Evolutionary conservation across 2,888 invertebrate species (phyloP).

Genomic region (Agonum fuliginosum): DNA sequence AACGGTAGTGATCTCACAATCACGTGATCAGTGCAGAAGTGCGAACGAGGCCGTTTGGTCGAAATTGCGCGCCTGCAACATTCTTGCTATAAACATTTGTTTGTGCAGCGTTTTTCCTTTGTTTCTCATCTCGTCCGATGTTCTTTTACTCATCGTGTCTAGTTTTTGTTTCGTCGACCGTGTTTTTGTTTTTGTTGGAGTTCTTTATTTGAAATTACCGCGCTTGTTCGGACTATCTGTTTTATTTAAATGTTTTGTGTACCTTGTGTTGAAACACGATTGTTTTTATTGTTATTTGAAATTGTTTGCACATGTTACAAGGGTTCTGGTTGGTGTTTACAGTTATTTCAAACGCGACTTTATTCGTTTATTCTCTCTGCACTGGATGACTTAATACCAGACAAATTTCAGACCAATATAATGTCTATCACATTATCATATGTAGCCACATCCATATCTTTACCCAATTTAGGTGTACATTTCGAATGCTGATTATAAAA

Average conservation of each 20-base stretch:
- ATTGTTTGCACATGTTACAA: conserved; percentile 30
- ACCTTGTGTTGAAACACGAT: conserved; percentile 8
- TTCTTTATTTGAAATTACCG: conserved; percentile 50
- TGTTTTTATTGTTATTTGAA: conserved; percentile 30
- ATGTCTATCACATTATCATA: no score
- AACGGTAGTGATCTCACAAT: background rate
- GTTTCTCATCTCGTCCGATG: conserved; percentile 41
- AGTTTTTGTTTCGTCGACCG: conserved; percentile 32
- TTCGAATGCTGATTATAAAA: no score
- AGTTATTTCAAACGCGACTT: background rate
- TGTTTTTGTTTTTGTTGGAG: conserved; percentile 21
- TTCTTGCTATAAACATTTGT: conserved; percentile 48
- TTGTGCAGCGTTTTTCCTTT: conserved; percentile 48
- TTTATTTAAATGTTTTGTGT: conserved; percentile 45
- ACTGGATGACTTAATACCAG: no score
- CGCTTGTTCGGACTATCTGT: conserved; percentile 33
- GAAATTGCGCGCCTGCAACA: conserved; percentile 34
- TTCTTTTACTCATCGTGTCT: conserved; percentile 38
- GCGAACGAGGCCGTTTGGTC: conserved; percentile 35
- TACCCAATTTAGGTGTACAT: no score
- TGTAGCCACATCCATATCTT: no score
- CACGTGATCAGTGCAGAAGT: conserved; percentile 37
- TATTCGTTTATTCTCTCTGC: conserved; percentile 13
- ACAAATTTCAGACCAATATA: no score
- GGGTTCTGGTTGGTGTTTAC: conserved; percentile 13